Percentiles rank a stretch among this genome's conserved stretches.
Evolutionary conservation across 2,797 vertebrate genomes (phyloP).

Genomic region (Oryzias dopingdopingensis): DNA sequence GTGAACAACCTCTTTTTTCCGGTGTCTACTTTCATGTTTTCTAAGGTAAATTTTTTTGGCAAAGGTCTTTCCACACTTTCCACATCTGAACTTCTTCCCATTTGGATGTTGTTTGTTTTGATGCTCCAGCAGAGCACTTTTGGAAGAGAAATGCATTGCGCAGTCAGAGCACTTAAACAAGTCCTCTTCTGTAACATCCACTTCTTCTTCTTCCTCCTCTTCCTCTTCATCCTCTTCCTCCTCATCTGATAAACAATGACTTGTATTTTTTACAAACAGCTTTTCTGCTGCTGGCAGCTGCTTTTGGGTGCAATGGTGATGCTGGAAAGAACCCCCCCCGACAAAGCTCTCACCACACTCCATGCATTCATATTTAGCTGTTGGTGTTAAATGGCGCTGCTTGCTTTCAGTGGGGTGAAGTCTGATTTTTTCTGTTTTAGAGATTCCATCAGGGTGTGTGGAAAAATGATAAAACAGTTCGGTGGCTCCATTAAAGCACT

Average conservation of each 20-base stretch:
- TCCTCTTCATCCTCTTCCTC: constrained; percentile 77
- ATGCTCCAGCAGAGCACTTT: constrained; percentile 72
- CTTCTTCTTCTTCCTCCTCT: constrained; percentile 76
- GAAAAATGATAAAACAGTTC: constrained; percentile 73
- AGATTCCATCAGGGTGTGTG: constrained; percentile 52
- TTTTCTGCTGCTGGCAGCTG: constrained; percentile 15
- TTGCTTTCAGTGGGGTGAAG: constrained; percentile 39
- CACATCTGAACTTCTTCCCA: constrained; percentile 67
- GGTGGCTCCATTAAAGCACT: constrained; percentile 55
- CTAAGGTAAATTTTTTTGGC: constrained; percentile 62
- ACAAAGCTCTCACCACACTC: constrained; percentile 69
- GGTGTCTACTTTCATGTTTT: constrained; percentile 65
- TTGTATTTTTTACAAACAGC: constrained; percentile 9
- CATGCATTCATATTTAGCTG: constrained; percentile 71
- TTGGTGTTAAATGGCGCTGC: constrained; percentile 46
- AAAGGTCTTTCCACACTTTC: constrained; percentile 73
- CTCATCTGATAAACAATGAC: constrained; percentile 37
- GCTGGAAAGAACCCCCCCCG: constrained; percentile 62
- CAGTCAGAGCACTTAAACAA: constrained; percentile 68
- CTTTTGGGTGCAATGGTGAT: constrained; percentile 66
- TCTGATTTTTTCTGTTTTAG: constrained; percentile 59
- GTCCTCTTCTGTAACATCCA: constrained; percentile 78
- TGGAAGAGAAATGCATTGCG: constrained; percentile 70
- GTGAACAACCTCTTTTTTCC: constrained; percentile 10
- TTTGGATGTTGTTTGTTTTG: constrained; percentile 65